These are phyloP conservation scores for Hermetia illucens DNA, from an alignment of 1,140 invertebrate species.

Conservation along the genomic window DNA sequence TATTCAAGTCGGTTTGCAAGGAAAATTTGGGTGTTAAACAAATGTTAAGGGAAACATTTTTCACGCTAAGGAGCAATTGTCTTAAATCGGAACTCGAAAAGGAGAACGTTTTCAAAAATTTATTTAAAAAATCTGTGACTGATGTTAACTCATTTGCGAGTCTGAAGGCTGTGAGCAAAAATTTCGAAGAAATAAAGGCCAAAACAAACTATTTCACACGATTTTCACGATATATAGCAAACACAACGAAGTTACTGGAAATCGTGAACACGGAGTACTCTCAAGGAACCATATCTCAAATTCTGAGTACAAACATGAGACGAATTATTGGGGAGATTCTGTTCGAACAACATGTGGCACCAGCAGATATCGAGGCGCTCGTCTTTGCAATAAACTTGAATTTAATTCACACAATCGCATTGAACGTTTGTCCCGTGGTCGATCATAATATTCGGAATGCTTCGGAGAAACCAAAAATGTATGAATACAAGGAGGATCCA, in stretches of 20 bases:
- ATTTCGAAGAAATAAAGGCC: constrained; percentile 17
- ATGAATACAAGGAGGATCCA: constrained; percentile 11
- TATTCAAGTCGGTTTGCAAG: constrained; percentile 10
- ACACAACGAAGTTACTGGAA: constrained; percentile 29
- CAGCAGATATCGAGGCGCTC: constrained; percentile 36
- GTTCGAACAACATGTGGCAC: constrained; percentile 37
- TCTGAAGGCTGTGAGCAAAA: constrained; percentile 10
- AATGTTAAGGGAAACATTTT: constrained; percentile 10
- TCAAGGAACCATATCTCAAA: too few relatives aligned
- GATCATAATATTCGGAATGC: constrained; percentile 3
- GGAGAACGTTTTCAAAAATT: constrained; percentile 12
- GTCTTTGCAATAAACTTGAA: constrained; percentile 40
- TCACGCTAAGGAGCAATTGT: constrained; percentile 13
- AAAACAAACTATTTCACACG: constrained; percentile 28
- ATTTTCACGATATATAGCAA: constrained; percentile 31
- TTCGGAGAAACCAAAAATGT: constrained; percentile 10
- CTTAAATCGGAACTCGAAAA: constrained; percentile 16
- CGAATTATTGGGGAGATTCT: constrained; percentile 38
- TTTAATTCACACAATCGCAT: constrained; percentile 39
- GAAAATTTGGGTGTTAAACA: constrained; percentile 11
- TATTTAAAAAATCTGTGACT: constrained; percentile 10
- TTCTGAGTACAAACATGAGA: constrained; percentile 28
- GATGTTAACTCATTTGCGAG: constrained; percentile 13
- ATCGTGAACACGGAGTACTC: constrained; percentile 29
- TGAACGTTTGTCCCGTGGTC: constrained; percentile 39